These are phyloP conservation scores for Tetrapedia diversipes DNA, from an alignment of 2,888 invertebrate genomes.

Conservation along the genomic window DNA sequence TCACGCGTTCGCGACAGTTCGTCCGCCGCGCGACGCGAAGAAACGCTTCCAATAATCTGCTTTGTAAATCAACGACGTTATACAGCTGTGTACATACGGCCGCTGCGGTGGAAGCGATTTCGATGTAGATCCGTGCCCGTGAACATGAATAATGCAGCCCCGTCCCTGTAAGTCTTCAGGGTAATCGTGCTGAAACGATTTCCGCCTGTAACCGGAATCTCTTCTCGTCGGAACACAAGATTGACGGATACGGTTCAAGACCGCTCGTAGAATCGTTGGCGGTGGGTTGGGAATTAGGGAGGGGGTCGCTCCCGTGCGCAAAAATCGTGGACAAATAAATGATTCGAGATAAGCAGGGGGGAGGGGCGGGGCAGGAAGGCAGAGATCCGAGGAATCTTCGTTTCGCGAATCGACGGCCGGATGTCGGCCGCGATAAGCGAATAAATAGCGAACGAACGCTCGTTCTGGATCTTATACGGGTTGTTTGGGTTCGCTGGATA, in stretches of 20 bases:
- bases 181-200: conserved; percentile 55
- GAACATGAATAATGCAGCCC: conserved; percentile 57
- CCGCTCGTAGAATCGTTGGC: conserved; percentile 12
- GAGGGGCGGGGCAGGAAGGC: too few relatives aligned
- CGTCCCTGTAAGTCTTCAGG: conserved; percentile 44
- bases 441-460: conserved; percentile 17
- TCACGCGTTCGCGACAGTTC: conserved; percentile 5
- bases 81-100: conserved; percentile 13
- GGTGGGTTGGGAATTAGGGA: background rate
- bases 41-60: conserved; percentile 41
- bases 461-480: background rate
- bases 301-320: background rate
- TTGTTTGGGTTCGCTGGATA: background rate
- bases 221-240: conserved; percentile 36
- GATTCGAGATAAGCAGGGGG: background rate
- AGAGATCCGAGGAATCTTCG: background rate
- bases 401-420: conserved; percentile 4
- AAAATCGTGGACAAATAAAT: conserved; percentile 30
- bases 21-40: background rate
- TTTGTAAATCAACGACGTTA: conserved; percentile 48
- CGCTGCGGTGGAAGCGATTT: conserved; percentile 29
- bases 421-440: conserved; percentile 14
- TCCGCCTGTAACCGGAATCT: conserved; percentile 46
- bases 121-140: conserved; percentile 32
- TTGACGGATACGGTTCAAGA: conserved; percentile 33